A percentile compares a stretch with the other conserved stretches of the same genome.
phyloP scores from a whole-genome alignment of 2,797 vertebrate species.

The Astyanax mexicanus region DNA sequence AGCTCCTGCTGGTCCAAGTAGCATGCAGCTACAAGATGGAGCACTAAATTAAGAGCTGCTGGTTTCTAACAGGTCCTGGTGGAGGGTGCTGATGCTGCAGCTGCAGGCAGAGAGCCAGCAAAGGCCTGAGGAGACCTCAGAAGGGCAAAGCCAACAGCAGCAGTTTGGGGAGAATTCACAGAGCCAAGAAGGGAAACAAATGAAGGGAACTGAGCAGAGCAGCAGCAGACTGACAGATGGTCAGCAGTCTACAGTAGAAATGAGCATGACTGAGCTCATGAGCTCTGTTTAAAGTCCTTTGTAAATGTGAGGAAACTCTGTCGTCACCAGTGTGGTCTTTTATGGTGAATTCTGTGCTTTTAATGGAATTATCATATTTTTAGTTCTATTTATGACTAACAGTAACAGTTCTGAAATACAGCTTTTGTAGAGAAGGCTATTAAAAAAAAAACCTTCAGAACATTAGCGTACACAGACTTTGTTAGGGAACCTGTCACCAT shows the following conservation, averaged over 20 bases:
- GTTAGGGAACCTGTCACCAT: too few species aligned
- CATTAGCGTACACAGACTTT: too few species aligned
- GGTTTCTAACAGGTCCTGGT: slow-evolving; percentile 22
- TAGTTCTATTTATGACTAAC: too few species aligned
- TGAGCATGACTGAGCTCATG: not conserved
- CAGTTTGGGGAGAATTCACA: not conserved
- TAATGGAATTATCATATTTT: too few species aligned
- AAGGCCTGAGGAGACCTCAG: not conserved
- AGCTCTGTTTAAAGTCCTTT: not conserved
- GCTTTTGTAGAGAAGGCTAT: too few species aligned
- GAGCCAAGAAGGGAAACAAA: not conserved
- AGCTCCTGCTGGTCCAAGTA: slow-evolving; percentile 32
- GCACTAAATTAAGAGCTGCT: slow-evolving; percentile 43
- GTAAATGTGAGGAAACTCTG: not conserved
- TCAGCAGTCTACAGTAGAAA: not conserved
- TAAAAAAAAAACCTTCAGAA: too few species aligned
- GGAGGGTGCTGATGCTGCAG: not conserved
- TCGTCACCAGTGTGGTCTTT: not conserved
- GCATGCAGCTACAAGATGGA: slow-evolving; percentile 22
- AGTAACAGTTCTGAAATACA: too few species aligned
- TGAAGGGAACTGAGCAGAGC: not conserved
- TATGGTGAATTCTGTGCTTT: too few species aligned
- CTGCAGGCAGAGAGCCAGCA: slow-evolving; percentile 31
- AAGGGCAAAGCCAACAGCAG: slow-evolving; percentile 1
- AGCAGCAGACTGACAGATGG: slow-evolving; percentile 5